Evolutionary conservation across 2,888 invertebrate species (phyloP), one percentile per base, ranked within the genome.

Genomic region (Eilema griseolum): DNA sequence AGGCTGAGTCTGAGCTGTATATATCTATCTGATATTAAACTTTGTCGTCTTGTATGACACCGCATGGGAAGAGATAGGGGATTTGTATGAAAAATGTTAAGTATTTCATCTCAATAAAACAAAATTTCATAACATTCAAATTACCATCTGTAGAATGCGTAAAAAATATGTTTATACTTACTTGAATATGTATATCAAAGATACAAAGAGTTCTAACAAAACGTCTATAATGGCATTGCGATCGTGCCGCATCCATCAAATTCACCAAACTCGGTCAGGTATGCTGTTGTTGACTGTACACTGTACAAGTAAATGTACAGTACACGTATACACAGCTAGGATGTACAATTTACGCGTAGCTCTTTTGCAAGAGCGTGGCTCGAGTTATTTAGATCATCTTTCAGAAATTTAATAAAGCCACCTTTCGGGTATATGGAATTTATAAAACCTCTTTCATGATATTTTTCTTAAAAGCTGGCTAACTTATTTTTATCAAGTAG

Each of bases 211-310:
- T 70, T 69, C 62, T 75, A 77, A 78, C 78, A 78, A 82, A 82
- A 80, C 76, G 70, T 73, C 57, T 74, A 61, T 81, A 82, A 80
- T 83, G 77, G 75, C 77, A 81, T 78, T 65, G 75, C 73, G 68
- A 76, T 76, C 77, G 73, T 77, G 75, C 74, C 75, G 65, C 83
- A 83, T 83, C 82, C 75, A 82, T 83, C 83, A 83, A 77, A 80
- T 73, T 72, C 72, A 23, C 71, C 72, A 23, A 74, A 80, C 56
- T 82, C 77, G 80, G 82, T 75, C 76, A 75, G 79, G 72, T 72
- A 78, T 83, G 74, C 66, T 74, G 69, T 66, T 72, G 62, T 67
- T 73, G 62, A 72, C 74, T 66, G n/a, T 67, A 61, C 63, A 37
- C 10, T 41, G n/a, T 59, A 59, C 26, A 24, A 59, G 23, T 33